Conservation (phyloP, 2,797 vertebrate species). For the Sebastiscus albofasciatus region DNA sequence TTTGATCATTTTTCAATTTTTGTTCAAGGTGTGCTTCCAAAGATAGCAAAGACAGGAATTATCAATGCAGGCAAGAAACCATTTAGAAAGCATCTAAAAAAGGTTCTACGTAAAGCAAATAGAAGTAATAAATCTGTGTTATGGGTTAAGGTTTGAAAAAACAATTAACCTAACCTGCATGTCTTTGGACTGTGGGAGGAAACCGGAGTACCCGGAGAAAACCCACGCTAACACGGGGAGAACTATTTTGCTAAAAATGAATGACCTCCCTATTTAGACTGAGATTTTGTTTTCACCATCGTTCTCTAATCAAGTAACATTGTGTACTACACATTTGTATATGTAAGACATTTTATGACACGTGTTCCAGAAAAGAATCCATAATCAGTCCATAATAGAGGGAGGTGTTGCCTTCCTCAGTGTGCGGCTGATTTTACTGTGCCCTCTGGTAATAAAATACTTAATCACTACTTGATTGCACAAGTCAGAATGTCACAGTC, state of each 20-base stretch:
- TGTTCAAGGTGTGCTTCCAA: slow-evolving; percentile 9
- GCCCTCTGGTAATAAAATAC: slow-evolving; percentile 57
- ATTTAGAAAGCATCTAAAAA: neutral
- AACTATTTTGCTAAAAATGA: neutral
- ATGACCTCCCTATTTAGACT: neutral
- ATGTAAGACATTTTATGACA: slow-evolving; percentile 22
- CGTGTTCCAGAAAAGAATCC: slow-evolving; percentile 17
- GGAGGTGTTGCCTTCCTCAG: slow-evolving; percentile 30
- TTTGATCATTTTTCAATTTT: slow-evolving; percentile 18
- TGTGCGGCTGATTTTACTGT: slow-evolving; percentile 48
- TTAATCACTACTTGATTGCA: slow-evolving; percentile 68
- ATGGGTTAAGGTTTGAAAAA: neutral
- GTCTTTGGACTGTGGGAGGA: too few species aligned
- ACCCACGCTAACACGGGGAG: too few species aligned
- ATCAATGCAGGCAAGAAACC: neutral
- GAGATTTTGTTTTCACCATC: neutral
- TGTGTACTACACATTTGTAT: slow-evolving; percentile 12
- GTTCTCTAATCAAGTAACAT: slow-evolving; percentile 17
- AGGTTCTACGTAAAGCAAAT: neutral
- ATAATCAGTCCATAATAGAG: slow-evolving; percentile 31
- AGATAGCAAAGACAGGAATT: slow-evolving; percentile 3
- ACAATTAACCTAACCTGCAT: too few species aligned
- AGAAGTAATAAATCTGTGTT: slow-evolving; percentile 1
- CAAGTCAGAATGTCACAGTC: slow-evolving; percentile 40
- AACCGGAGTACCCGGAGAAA: too few species aligned